Evolutionary conservation across 2,888 invertebrate genomes (phyloP).

Genomic region (Yponomeuta cagnagella): DNA sequence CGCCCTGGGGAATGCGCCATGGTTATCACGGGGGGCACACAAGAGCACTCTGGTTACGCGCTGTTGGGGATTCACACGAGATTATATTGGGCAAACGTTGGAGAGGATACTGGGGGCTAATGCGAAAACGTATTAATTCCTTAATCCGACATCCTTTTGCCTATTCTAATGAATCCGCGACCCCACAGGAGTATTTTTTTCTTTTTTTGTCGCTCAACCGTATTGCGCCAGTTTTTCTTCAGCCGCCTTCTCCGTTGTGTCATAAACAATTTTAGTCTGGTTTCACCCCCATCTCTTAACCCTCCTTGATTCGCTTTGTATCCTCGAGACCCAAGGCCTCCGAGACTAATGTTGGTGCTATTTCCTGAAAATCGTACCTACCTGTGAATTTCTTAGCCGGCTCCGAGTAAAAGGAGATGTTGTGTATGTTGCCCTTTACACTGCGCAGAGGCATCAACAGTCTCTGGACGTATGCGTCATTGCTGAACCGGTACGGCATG

Average conservation of each 20-base stretch:
- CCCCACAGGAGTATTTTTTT: too few relatives aligned
- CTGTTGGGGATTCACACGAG: slow-evolving; percentile 26
- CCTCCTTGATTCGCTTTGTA: too few relatives aligned
- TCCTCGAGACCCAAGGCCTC: too few relatives aligned
- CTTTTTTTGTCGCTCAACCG: too few relatives aligned
- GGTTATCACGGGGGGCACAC: slow-evolving; percentile 58
- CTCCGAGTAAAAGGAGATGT: slow-evolving; percentile 80
- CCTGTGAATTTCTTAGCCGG: slow-evolving; percentile 82
- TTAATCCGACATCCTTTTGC: background rate
- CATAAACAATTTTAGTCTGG: too few relatives aligned
- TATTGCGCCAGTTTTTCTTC: too few relatives aligned
- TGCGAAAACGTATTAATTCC: background rate
- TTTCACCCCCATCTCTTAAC: too few relatives aligned
- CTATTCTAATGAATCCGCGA: background rate
- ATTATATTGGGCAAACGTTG: slow-evolving; percentile 4
- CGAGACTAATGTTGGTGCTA: background rate
- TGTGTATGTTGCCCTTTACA: slow-evolving; percentile 77
- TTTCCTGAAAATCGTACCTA: slow-evolving; percentile 34
- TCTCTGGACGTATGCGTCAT: slow-evolving; percentile 84
- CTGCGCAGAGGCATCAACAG: slow-evolving; percentile 79
- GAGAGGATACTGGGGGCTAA: background rate
- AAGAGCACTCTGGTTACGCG: slow-evolving; percentile 48
- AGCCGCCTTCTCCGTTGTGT: too few relatives aligned
- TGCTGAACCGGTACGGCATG: slow-evolving; percentile 77
- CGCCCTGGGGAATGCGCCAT: slow-evolving; percentile 79